These are phyloP conservation scores for Ridgeia piscesae DNA, from an alignment of 1,140 invertebrate species.

Conservation along the genomic window DNA sequence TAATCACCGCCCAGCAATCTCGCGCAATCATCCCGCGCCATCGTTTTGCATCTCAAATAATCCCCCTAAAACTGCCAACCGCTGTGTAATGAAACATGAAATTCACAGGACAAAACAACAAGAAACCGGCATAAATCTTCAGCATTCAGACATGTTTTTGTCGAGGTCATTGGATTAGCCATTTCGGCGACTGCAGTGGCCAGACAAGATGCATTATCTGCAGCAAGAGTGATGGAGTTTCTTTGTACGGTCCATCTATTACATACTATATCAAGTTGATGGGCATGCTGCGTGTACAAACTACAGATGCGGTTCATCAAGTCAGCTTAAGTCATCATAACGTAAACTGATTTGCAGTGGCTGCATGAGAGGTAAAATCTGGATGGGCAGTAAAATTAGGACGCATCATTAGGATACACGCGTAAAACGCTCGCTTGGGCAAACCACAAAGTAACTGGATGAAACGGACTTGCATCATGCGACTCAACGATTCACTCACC, in stretches of 20 bases:
- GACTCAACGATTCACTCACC: not conserved
- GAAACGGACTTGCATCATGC: not conserved
- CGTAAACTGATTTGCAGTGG: not conserved
- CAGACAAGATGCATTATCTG: not conserved
- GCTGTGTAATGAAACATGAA: not conserved
- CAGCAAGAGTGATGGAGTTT: not conserved
- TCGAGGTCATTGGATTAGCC: no score
- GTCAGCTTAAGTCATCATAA: conserved; percentile 5
- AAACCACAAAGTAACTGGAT: not conserved
- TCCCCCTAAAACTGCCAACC: not conserved
- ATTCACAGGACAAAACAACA: not conserved
- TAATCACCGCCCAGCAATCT: not conserved
- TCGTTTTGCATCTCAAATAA: not conserved
- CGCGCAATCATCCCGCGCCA: not conserved
- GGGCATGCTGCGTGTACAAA: not conserved
- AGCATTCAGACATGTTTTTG: no score
- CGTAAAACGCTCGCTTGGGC: not conserved
- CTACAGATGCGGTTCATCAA: not conserved
- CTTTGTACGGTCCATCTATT: not conserved
- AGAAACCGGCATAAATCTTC: not conserved
- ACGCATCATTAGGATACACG: not conserved
- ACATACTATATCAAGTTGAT: not conserved
- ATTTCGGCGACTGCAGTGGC: not conserved
- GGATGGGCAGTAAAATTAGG: not conserved
- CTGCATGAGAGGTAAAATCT: not conserved